Evolutionary conservation across 2,113 vertebrate genomes (phyloP).

Genomic region (Rhinoptilus africanus): DNA sequence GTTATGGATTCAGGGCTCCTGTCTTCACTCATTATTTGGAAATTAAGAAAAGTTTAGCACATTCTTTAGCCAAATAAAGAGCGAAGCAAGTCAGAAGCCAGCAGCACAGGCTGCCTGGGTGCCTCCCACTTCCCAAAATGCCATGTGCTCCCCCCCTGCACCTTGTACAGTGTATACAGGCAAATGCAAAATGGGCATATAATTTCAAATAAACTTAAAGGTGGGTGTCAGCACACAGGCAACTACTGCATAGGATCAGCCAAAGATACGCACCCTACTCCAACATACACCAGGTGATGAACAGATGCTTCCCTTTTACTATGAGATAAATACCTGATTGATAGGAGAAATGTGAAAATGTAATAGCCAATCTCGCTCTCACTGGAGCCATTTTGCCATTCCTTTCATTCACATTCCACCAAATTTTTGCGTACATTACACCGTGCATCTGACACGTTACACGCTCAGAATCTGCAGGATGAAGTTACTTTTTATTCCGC

Average conservation of each 20-base stretch:
- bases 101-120: not conserved
- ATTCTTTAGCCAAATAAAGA: not conserved
- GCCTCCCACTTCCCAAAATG: not conserved
- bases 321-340: not conserved
- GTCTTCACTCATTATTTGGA: accelerated
- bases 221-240: not conserved
- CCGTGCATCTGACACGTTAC: accelerated
- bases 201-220: not conserved
- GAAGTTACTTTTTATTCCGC: not conserved
- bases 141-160: too few relatives aligned
- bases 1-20: accelerated
- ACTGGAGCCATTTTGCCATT: not conserved
- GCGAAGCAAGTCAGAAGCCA: not conserved
- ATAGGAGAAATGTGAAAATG: not conserved
- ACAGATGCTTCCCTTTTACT: not conserved
- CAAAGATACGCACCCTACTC: accelerated
- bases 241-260: not conserved
- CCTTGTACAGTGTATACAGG: accelerated
- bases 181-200: accelerated
- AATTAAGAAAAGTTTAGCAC: not conserved
- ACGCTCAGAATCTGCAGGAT: accelerated
- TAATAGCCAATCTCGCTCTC: accelerated
- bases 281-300: accelerated
- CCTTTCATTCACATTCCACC: not conserved
- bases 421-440: accelerated